phyloP scores from a whole-genome alignment of 2,797 vertebrate genomes.

The Yasuhikotakia modesta region DNA sequence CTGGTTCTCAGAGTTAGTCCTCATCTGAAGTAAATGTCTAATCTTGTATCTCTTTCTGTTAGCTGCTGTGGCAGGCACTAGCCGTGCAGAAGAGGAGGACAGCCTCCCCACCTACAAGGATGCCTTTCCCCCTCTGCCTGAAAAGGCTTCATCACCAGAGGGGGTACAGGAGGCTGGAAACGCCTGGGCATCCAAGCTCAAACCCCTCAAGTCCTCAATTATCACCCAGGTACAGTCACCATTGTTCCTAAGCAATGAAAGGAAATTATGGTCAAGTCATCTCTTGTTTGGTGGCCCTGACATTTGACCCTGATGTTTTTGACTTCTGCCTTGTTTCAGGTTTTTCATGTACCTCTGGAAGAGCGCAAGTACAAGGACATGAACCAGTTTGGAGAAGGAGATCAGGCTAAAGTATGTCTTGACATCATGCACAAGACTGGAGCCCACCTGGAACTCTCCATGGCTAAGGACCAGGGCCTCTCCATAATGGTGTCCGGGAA shows the following conservation, averaged over 20 bases:
- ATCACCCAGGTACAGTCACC: conserved; percentile 91
- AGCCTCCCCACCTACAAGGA: conserved; percentile 98
- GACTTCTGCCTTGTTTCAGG: too few species aligned
- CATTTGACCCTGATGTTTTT: conserved; percentile 41
- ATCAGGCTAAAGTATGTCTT: conserved; percentile 98
- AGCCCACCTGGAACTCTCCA: conserved; percentile 96
- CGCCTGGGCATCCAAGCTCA: conserved; percentile 92
- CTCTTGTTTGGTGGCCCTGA: background rate
- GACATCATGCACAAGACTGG: conserved; percentile 99
- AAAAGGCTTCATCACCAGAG: conserved; percentile 90
- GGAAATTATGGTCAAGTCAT: background rate
- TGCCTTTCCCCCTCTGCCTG: conserved; percentile 97
- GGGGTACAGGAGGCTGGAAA: conserved; percentile 86
- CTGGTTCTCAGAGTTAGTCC: too few species aligned
- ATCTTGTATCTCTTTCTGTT: background rate
- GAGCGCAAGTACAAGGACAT: conserved; percentile 99
- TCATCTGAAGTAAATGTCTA: background rate
- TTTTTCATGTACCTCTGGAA: conserved; percentile 98
- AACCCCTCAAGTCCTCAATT: conserved; percentile 96
- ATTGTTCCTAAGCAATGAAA: too few species aligned
- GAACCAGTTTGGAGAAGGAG: conserved; percentile 99
- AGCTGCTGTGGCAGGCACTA: conserved; percentile 80
- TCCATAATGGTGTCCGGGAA: conserved; percentile 99
- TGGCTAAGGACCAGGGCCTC: conserved; percentile 98
- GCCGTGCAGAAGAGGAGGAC: conserved; percentile 90